Conservation (phyloP, 2,888 invertebrate species). For the Melanchra persicariae region DNA sequence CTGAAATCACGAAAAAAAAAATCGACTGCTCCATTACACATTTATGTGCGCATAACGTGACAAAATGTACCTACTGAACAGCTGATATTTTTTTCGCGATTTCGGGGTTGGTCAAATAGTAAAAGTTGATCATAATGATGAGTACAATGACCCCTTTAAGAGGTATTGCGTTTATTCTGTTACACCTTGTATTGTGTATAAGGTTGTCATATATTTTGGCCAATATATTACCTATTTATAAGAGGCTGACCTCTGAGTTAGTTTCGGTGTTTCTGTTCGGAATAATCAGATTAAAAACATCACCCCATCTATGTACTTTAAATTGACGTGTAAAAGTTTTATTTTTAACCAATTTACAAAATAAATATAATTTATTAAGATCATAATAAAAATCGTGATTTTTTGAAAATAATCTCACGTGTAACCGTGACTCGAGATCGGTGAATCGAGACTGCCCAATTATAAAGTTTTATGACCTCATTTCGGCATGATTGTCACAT, state of each 20-base stretch:
- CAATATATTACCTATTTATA: no score
- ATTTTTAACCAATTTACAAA: neutral
- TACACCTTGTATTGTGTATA: no score
- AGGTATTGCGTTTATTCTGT: no score
- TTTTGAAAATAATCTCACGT: neutral
- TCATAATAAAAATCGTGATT: constrained; percentile 30
- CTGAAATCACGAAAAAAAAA: no score
- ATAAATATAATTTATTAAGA: neutral
- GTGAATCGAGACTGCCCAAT: constrained; percentile 22
- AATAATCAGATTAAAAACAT: neutral
- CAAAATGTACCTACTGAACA: no score
- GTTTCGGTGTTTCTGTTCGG: neutral
- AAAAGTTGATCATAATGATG: no score
- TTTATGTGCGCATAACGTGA: no score
- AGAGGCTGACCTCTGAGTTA: neutral
- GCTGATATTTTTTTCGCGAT: no score
- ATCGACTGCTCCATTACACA: no score
- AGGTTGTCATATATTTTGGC: no score
- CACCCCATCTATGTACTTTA: neutral
- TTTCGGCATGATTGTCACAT: constrained; percentile 25
- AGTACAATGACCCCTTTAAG: no score
- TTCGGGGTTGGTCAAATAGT: no score
- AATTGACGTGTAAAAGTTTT: neutral
- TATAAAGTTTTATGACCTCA: constrained; percentile 25
- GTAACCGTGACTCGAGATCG: neutral